These are phyloP conservation scores for Dicrurus megarhynchus DNA, from an alignment of 2,113 vertebrate genomes.

Conservation along the genomic window DNA sequence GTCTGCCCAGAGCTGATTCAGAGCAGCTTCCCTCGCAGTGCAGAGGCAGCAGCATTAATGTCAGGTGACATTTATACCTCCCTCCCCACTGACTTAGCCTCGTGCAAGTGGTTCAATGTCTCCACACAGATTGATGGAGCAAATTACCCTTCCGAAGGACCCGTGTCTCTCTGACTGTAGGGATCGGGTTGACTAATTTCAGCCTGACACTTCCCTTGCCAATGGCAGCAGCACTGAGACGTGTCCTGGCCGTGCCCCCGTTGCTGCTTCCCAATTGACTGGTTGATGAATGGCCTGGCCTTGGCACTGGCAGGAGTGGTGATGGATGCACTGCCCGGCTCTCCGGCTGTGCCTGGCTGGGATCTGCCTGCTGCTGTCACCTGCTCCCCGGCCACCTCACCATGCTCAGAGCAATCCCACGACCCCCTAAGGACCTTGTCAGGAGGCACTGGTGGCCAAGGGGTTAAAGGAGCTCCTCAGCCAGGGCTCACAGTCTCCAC, in stretches of 20 bases:
- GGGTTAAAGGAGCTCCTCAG: neutral
- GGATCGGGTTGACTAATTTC: neutral
- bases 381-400: accelerated
- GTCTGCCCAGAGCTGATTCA: neutral
- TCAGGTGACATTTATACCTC: neutral
- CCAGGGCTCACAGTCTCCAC: neutral
- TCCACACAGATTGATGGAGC: neutral
- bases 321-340: neutral
- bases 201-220: neutral
- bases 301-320: accelerated
- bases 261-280: neutral
- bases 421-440: accelerated
- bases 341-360: neutral
- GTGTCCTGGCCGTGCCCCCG: accelerated
- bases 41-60: neutral
- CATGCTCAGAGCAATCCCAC: accelerated
- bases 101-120: accelerated
- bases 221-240: neutral
- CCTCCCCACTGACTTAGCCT: neutral
- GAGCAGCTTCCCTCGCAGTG: neutral
- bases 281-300: neutral
- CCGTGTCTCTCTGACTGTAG: neutral
- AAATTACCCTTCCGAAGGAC: neutral
- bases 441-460: accelerated
- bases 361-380: neutral